Evolutionary conservation across 2,113 vertebrate species (phyloP).

Genomic region (Scopus umbretta): DNA sequence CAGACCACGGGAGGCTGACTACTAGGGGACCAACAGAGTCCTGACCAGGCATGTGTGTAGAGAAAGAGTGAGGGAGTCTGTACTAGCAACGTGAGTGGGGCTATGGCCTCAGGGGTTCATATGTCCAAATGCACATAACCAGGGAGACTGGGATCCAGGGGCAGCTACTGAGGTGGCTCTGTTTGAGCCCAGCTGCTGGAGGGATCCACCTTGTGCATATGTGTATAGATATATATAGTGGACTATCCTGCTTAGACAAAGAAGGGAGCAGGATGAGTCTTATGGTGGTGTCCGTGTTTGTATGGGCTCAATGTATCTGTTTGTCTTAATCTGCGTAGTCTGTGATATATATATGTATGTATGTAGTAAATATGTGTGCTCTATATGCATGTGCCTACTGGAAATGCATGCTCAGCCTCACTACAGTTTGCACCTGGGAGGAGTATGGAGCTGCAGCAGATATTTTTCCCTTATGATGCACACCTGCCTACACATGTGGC

Average conservation of each 20-base stretch:
- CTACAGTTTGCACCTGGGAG: not conserved
- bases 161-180: not conserved
- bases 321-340: not conserved
- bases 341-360: too few species aligned
- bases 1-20: not conserved
- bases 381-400: not conserved
- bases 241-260: not conserved
- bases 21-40: too few species aligned
- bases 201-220: not conserved
- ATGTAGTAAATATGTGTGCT: not conserved
- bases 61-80: not conserved
- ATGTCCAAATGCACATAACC: not conserved
- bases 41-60: not conserved
- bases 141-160: not conserved
- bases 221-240: not conserved
- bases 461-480: not conserved
- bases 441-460: not conserved
- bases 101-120: not conserved
- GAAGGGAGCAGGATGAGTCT: not conserved
- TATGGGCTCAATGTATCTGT: not conserved
- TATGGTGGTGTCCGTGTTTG: not conserved
- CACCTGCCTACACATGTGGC: not conserved
- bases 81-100: rapidly evolving
- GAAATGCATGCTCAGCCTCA: rapidly evolving
- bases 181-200: not conserved